Base-by-base conservation (phyloP, 1,140 invertebrate genomes). In the Scaptomyza montana region DNA sequence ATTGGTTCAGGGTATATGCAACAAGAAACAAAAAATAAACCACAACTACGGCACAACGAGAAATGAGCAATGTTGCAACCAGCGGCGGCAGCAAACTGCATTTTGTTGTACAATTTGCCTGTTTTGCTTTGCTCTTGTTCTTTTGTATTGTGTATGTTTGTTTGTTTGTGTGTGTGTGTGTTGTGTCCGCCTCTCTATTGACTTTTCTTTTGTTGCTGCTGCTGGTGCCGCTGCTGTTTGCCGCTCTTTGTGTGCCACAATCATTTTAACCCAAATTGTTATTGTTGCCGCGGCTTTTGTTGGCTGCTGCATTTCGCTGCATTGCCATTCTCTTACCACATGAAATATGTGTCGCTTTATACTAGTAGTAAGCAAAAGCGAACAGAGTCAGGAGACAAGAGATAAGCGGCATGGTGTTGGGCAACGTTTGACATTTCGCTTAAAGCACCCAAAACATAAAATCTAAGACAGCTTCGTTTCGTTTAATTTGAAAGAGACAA, bases 231-330 rank as follows among this genome's bases (percentile, higher is more conserved):
- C 16, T 16, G 16, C 16, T 59, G 74, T 51, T 66, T 30, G 50
- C 56, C 13, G 63, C 51, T 57, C 63, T 68, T 74, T 61, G 39
- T 70, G 60, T 57, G 56, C 56, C 68, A 66, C 78, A 89, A 87
- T 89, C 73, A 89, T 87, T 87, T 87, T 89, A 87, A 82, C 79
- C 82, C 75, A 89, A 79, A 89, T 87, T 82, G 75, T 80, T 70
- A 63, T 71, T 71, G 67, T 56, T 69, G 64, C 36, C 30, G 51
- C 16, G 21, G 41, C 10, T 51, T 53, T 19, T 41, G 67, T 21
- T 41, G 47, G 33, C 33, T 9, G 33, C 33, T 9, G 33, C 30
- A 6, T 30, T 30, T 36, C 5, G 19, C 67, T 65, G 59, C 66
- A 64, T 75, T 78, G 64, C 47, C 75, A 68, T 80, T 81, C 77